Conservation (phyloP, 2,888 invertebrate genomes). For the Linyphia triangularis region DNA sequence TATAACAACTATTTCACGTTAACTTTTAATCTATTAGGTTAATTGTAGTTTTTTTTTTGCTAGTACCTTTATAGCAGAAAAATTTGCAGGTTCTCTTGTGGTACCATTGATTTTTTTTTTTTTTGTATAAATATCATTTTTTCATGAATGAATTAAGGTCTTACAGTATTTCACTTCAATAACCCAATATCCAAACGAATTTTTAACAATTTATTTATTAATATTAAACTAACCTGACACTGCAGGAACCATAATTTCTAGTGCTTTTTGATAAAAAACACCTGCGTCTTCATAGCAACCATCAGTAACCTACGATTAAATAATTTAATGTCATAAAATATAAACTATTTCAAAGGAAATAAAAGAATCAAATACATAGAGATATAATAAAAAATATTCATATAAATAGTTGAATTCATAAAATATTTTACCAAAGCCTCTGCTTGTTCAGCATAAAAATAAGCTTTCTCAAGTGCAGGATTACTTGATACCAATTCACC, state of each 20-base stretch:
- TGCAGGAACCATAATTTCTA: conserved; percentile 65
- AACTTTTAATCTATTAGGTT: too few species aligned
- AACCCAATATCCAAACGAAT: too few species aligned
- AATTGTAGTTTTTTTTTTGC: too few species aligned
- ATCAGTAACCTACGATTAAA: conserved; percentile 30
- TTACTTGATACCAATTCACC: conserved; percentile 44
- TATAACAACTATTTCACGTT: too few species aligned
- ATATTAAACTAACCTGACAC: conserved; percentile 42
- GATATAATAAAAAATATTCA: not conserved
- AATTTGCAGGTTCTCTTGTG: too few species aligned
- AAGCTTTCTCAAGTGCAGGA: conserved; percentile 49
- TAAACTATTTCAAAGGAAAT: not conserved
- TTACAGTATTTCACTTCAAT: too few species aligned
- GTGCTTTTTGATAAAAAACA: conserved; percentile 49
- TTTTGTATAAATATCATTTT: too few species aligned
- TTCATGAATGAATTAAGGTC: too few species aligned
- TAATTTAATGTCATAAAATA: not conserved
- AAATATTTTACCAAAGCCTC: conserved; percentile 61
- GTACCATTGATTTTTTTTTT: too few species aligned
- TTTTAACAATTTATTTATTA: not conserved
- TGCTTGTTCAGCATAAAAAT: conserved; percentile 61
- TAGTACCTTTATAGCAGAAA: too few species aligned
- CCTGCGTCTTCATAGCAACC: conserved; percentile 64
- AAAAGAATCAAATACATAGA: not conserved
- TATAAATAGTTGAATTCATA: not conserved